Evolutionary conservation across 1,140 invertebrate genomes (phyloP), one percentile per base, ranked within the genome.

Genomic region (Atta texana): DNA sequence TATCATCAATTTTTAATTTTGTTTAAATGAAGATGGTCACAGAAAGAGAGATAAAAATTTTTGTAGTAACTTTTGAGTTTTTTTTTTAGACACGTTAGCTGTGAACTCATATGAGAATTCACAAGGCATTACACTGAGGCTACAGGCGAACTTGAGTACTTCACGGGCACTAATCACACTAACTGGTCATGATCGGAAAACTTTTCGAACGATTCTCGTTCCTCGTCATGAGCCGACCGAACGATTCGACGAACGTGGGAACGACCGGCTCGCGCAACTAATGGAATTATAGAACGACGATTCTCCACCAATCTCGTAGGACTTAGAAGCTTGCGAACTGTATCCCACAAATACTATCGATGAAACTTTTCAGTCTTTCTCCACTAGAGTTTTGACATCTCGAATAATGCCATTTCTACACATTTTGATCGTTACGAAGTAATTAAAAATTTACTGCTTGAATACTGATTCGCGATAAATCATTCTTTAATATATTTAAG

Each of bases 211-310:
- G 86, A 86, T 90, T 82, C 81, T 68, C 64, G 64, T 66, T 71
- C 24, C 57, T 72, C 75, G 51, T 44, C 39, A 14, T 59, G 16
- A 53, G 44, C 61, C 64, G 34, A 49, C 61, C 55, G 34, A 24
- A 6, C 86, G 59, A 91, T 85, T 74, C 90, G 90, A 89, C 89
- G 85, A 90, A 81, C 87, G 91, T 89, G 87, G 87, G 88, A 90
- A 89, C 80, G 71, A 71, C 76, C 84, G 89, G 84, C 86, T 88
- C 90, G 69, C 18, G 81, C 81, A 66, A 90, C 90, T 94, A 93
- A 93, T 93, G 92, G 93, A 92, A 94, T 93, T 93, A 94, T 92
- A 93, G 87, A 90, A 88, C 86, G 92, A 88, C 89, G 81, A 81
- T 78, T 75, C 88, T 72, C 66, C n/a, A 63, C 53, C 63, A 66